Base-by-base conservation (phyloP, 1,140 invertebrate genomes). In the Archivesica marissinica region DNA sequence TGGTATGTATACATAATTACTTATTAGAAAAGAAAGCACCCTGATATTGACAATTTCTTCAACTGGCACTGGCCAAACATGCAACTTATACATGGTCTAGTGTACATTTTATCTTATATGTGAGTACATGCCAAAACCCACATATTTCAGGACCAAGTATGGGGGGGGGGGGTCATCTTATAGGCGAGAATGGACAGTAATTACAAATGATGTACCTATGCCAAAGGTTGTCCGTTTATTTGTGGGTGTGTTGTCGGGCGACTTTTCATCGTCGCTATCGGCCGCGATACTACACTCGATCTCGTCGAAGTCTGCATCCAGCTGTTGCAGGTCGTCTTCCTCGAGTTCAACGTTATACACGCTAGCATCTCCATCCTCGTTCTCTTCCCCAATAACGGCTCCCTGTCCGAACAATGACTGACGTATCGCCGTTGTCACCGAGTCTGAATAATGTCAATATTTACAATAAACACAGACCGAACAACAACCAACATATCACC, bases 221-320 rank as follows among this genome's bases (percentile, higher is more conserved):
- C 54, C 1, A 35, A 15, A 64, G 2, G 23, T 35, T 35, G n/a
- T 35, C 2, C 59, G 30, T 47, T 86, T 59, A 52, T 84, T 77
- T 15, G 82, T 81, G 68, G 75, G 77, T 41, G 61, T 80, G 66
- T 85, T 81, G 15, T 56, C 76, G 3, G 80, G 72, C 17, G 68
- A 72, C 11, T 64, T 81, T 15, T 82, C 80, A 7, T 13, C 61
- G 54, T 87, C 85, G 64, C 80, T 86, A 3, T 78, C 76, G 6
- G 38, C 80, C 11, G 35, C 77, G 20, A 74, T 50, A 56, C 59
- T 83, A 38, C 66, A 66, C 25, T 90, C 86, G 38, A 91, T 86
- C 68, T 91, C 88, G 47, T 86, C 86, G 74, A 92, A 92, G 66
- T 92, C 90, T 39, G 81, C 89, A 75, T 92, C 91, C 20, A 92